phyloP scores from a whole-genome alignment of 2,113 vertebrate species.

The Centropristis striata region DNA sequence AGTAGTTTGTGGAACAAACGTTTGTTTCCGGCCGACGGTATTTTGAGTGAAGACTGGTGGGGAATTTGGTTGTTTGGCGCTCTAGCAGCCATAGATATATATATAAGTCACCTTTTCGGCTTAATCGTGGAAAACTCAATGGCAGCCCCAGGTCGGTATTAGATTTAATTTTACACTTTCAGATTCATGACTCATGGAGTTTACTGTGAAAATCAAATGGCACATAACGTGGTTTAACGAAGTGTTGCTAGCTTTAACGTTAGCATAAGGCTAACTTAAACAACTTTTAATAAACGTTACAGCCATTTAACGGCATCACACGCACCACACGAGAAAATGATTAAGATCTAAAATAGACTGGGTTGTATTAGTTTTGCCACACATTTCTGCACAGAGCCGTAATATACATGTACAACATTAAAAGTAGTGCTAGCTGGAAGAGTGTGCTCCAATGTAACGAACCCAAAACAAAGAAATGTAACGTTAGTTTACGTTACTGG shows the following conservation, averaged over 20 bases:
- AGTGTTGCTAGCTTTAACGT: slow-evolving; percentile 3
- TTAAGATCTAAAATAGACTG: neutral
- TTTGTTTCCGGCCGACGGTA: slow-evolving; percentile 67
- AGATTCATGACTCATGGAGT: neutral
- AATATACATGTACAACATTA: neutral
- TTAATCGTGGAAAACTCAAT: slow-evolving; percentile 21
- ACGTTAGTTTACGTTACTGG: neutral
- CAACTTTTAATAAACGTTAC: neutral
- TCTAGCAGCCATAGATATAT: too few relatives aligned
- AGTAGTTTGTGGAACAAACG: slow-evolving; percentile 16
- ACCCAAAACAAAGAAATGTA: too few relatives aligned
- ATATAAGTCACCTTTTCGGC: accelerated
- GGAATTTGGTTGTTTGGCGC: neutral
- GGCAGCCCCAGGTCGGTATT: slow-evolving; percentile 61
- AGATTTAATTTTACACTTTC: neutral
- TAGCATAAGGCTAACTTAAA: neutral
- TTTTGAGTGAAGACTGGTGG: slow-evolving; percentile 51
- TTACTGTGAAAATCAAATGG: neutral
- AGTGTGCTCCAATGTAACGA: neutral
- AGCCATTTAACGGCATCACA: neutral
- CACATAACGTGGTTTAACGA: neutral
- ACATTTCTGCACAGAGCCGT: neutral
- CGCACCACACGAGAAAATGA: neutral
- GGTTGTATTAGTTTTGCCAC: too few relatives aligned
- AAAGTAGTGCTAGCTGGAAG: neutral